Evolutionary conservation across 2,113 vertebrate genomes (phyloP), one percentile per base, ranked within the genome.

Genomic region (Hemichromis elongatus): DNA sequence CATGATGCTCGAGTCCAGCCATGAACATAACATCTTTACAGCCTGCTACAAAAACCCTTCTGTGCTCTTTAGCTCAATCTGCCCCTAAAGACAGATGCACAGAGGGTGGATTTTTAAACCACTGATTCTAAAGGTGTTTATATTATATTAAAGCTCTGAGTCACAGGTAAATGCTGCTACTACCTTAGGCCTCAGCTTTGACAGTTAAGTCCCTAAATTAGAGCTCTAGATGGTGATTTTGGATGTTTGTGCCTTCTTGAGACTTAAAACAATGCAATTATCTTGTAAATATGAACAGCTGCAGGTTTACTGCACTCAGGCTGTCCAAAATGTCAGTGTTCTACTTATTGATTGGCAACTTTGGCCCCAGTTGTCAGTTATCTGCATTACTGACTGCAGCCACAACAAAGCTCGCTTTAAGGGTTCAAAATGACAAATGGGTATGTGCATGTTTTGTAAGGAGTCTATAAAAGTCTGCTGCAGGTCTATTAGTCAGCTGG

Each of bases 301-400:
- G 26, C 26, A 47, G 3, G 68, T 12, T 50, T 45, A 1, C 21
- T 70, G 40, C 35, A 70, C 37, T 30, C 16, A 2, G 24, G 16
- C 42, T 30, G 16, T 0, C 42, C 9, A 3, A 50, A 4, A 30
- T 3, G 24, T 19, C 6, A 2, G 1, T 3, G 68, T 16, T 50
- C 5, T 16, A 0, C 18, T 75, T 50, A 50, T 12, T 30, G 28
- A 42, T n/a, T 30, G 42, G 26, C 0, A 30, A 30, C 42, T 12
- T 73, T 21, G 12, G 14, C 42, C 14, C 47, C 26, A 30, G 16
- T 26, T 5, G 5, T 26, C 14, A 73, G 68, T 18, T 50, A 19
- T 28, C 68, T 47, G 42, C 9, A 12, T 73, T 47, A 50, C 14
- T 50, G 21, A 21, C 21, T 45, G 66, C 66, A 70, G 40, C 2